Evolutionary conservation across 2,797 vertebrate genomes (phyloP).

Genomic region (Semotilus atromaculatus): DNA sequence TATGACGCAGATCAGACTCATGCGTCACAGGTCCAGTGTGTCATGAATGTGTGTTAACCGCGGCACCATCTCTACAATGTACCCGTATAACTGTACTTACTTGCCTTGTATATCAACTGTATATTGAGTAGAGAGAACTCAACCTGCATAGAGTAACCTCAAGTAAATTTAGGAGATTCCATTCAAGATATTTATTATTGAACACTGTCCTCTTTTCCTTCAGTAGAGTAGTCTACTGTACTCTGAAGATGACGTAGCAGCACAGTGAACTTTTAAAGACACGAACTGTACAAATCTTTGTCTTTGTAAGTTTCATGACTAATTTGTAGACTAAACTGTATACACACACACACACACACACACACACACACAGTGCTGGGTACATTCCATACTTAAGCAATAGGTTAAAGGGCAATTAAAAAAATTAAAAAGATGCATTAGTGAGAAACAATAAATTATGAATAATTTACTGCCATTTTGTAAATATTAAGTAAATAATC

Average conservation of each 20-base stretch:
- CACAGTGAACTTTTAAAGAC: constrained; percentile 1
- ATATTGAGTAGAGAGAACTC: constrained; percentile 12
- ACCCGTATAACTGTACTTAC: neutral
- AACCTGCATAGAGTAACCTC: neutral
- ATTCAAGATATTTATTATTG: constrained; percentile 33
- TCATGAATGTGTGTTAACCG: neutral
- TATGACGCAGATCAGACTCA: neutral
- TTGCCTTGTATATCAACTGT: no score
- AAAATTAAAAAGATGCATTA: neutral
- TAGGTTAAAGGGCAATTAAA: neutral
- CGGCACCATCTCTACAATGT: neutral
- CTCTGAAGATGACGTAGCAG: neutral
- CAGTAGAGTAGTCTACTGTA: constrained; percentile 4
- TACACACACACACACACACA: no score
- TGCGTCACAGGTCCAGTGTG: neutral
- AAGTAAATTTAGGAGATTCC: constrained; percentile 13
- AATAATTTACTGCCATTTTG: neutral
- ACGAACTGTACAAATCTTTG: neutral
- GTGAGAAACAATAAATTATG: no score
- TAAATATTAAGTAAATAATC: neutral
- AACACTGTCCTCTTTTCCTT: constrained; percentile 8
- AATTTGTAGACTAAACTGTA: neutral
- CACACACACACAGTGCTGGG: no score
- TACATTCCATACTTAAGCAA: neutral
- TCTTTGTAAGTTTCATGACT: neutral